A percentile compares a stretch with the other conserved stretches of the same genome.
phyloP scores from a whole-genome alignment of 2,797 vertebrate genomes.

The Malurus splendens region DNA sequence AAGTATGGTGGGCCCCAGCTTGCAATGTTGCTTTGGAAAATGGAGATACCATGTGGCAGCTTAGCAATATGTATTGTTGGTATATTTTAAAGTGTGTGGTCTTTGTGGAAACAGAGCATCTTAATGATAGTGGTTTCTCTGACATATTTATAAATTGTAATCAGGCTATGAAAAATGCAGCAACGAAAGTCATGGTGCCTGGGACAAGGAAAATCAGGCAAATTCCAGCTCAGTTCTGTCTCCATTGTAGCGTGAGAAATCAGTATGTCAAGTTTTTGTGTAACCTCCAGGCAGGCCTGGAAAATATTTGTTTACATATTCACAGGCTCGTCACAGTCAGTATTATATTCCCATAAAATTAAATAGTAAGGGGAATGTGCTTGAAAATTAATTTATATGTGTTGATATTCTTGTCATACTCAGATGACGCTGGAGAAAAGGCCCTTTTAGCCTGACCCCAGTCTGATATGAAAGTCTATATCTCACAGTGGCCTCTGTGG shows the following conservation, averaged over 20 bases:
- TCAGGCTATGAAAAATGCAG: slow-evolving; percentile 6
- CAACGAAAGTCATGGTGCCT: background rate
- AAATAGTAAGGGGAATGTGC: background rate
- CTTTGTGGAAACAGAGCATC: background rate
- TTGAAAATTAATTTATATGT: background rate
- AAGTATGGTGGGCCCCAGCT: background rate
- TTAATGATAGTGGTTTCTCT: background rate
- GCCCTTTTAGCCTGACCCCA: background rate
- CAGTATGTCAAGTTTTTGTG: background rate
- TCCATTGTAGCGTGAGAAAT: background rate
- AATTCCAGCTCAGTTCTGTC: background rate
- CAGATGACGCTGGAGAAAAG: background rate
- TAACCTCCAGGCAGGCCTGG: background rate
- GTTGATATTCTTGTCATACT: background rate
- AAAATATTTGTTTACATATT: background rate
- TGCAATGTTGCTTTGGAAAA: background rate
- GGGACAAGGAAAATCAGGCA: background rate
- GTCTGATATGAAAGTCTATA: background rate
- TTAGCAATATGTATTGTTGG: background rate
- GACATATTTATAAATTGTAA: slow-evolving; percentile 25
- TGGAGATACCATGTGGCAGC: background rate
- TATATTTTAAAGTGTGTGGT: slow-evolving; percentile 22
- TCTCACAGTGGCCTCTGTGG: background rate
- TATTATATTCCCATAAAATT: background rate
- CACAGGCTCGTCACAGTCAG: background rate